These are phyloP conservation scores for Falco cherrug DNA, from an alignment of 2,797 vertebrate genomes.

Conservation along the genomic window DNA sequence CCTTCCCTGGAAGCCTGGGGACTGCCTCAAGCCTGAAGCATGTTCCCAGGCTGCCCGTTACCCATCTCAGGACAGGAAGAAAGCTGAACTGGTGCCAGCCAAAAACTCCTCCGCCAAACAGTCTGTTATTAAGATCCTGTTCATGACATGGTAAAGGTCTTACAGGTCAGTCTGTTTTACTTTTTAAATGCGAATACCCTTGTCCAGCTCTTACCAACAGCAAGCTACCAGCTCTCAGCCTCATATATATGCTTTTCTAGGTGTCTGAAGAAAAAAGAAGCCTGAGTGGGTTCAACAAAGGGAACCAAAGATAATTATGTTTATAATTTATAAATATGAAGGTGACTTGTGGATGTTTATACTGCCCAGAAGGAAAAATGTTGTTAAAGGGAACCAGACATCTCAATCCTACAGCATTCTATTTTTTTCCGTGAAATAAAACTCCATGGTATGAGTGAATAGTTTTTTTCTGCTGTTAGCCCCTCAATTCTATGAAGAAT, in stretches of 20 bases:
- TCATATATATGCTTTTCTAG: background rate
- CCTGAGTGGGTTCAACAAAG: background rate
- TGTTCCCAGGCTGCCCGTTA: background rate
- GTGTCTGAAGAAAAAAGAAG: background rate
- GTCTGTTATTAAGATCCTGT: background rate
- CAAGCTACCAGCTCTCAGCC: background rate
- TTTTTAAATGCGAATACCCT: background rate
- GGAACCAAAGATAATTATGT: background rate
- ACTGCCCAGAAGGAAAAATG: background rate
- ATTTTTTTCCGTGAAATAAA: background rate
- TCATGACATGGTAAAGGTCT: background rate
- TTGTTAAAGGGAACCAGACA: background rate
- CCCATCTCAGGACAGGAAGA: background rate
- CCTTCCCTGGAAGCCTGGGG: background rate
- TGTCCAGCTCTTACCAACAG: background rate
- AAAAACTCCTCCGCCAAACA: background rate
- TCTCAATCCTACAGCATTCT: background rate
- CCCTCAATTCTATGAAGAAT: background rate
- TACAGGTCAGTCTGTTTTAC: background rate
- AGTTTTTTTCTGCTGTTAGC: background rate
- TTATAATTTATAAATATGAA: background rate
- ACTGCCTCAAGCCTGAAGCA: background rate
- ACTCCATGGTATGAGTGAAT: background rate
- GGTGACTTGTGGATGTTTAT: background rate
- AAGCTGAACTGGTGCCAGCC: background rate